Evolutionary conservation across 1,140 invertebrate genomes (phyloP).

Genomic region (Pygmarrhopalites habei): DNA sequence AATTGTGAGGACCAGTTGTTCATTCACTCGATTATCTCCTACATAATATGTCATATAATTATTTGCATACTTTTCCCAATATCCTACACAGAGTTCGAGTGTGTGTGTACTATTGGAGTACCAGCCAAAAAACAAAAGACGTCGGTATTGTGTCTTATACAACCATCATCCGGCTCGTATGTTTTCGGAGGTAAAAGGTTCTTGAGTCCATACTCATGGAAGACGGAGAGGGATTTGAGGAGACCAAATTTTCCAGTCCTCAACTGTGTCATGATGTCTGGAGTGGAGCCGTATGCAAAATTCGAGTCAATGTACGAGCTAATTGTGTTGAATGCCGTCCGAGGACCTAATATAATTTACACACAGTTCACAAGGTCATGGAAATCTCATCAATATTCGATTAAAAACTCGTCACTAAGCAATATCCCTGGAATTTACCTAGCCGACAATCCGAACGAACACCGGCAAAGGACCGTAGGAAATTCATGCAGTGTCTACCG

Average conservation of each 20-base stretch:
- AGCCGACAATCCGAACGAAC: constrained; percentile 48
- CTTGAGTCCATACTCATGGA: constrained; percentile 47
- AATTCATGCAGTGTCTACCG: constrained; percentile 49
- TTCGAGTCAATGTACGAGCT: constrained; percentile 50
- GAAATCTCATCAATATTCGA: too few species aligned
- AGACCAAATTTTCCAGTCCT: constrained; percentile 47
- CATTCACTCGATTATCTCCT: constrained; percentile 52
- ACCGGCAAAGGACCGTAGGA: constrained; percentile 48
- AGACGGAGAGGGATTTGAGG: constrained; percentile 45
- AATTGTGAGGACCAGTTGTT: constrained; percentile 50
- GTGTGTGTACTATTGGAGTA: too few species aligned
- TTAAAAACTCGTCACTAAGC: too few species aligned
- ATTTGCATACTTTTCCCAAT: constrained; percentile 2
- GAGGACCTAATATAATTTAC: constrained; percentile 47
- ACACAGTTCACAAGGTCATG: background rate
- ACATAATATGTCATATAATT: constrained; percentile 38
- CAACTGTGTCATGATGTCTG: constrained; percentile 46
- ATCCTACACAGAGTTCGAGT: too few species aligned
- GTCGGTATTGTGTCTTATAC: constrained; percentile 47
- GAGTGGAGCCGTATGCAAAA: constrained; percentile 50
- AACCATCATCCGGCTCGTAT: constrained; percentile 49
- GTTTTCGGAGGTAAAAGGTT: constrained; percentile 50
- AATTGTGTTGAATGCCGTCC: constrained; percentile 48
- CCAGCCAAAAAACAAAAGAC: constrained; percentile 53
- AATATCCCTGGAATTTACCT: too few species aligned